phyloP scores from a whole-genome alignment of 2,888 invertebrate genomes.

The Nomada lathburiana region DNA sequence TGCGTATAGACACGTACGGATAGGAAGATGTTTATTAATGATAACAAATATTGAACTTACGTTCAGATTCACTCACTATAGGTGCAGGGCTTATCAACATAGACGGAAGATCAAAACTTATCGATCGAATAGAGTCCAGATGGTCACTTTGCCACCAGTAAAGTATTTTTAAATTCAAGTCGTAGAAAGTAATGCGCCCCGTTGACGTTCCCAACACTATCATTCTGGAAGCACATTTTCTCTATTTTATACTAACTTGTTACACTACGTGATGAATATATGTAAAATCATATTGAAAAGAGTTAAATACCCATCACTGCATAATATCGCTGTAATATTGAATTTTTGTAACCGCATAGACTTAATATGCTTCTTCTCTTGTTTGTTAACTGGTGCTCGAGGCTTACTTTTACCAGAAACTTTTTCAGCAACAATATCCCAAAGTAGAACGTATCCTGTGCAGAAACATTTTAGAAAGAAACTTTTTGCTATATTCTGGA shows the following conservation, averaged over 20 bases:
- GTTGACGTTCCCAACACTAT: slow-evolving; percentile 86
- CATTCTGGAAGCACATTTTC: slow-evolving; percentile 79
- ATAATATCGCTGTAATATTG: slow-evolving; percentile 69
- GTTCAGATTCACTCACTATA: slow-evolving; percentile 28
- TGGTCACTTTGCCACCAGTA: slow-evolving; percentile 86
- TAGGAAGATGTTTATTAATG: not conserved
- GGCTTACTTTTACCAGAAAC: not conserved
- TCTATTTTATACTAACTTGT: too few species aligned
- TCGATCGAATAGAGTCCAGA: slow-evolving; percentile 84
- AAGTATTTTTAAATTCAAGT: slow-evolving; percentile 86
- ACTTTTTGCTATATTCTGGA: not conserved
- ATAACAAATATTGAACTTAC: slow-evolving; percentile 33
- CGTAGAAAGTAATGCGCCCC: slow-evolving; percentile 87
- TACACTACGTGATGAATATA: too few species aligned
- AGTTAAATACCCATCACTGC: slow-evolving; percentile 66
- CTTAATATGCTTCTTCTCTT: slow-evolving; percentile 67
- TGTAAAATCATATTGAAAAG: not conserved
- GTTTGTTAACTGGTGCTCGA: not conserved
- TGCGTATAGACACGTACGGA: too few species aligned
- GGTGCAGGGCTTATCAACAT: slow-evolving; percentile 40
- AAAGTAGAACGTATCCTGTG: slow-evolving; percentile 73
- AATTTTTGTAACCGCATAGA: slow-evolving; percentile 67
- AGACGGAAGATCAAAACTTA: slow-evolving; percentile 85
- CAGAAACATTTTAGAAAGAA: not conserved
- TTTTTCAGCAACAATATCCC: slow-evolving; percentile 53